phyloP scores from a whole-genome alignment of 1,140 invertebrate species.

The Araneus ventricosus region DNA sequence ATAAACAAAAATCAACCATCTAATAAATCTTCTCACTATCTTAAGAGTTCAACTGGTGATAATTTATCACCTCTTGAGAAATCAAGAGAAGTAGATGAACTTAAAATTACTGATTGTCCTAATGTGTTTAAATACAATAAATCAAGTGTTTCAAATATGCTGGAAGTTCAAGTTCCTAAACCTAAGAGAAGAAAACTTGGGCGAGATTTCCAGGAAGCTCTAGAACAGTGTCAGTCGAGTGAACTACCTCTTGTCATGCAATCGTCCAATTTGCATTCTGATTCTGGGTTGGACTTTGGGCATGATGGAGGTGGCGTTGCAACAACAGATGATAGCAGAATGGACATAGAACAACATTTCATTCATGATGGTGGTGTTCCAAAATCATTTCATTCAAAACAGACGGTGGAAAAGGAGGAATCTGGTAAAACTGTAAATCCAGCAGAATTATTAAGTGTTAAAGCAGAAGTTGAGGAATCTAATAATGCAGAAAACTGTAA shows the following conservation, averaged over 20 bases:
- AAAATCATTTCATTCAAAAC: neutral
- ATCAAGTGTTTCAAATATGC: neutral
- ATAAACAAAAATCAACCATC: neutral
- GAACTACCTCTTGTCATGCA: slow-evolving; percentile 73
- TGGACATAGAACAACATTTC: neutral
- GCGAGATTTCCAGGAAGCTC: neutral
- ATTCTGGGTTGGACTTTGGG: slow-evolving; percentile 67
- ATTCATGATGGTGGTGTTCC: neutral
- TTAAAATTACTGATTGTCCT: neutral
- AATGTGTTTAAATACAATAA: neutral
- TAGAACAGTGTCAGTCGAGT: neutral
- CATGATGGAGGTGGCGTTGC: slow-evolving; percentile 70
- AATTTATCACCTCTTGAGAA: neutral
- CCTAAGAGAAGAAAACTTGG: neutral
- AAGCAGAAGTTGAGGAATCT: no score
- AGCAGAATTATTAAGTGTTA: no score
- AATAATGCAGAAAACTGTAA: no score
- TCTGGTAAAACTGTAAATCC: neutral
- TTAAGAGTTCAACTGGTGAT: neutral
- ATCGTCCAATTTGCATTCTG: slow-evolving; percentile 68
- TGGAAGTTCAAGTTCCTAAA: neutral
- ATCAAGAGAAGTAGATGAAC: neutral
- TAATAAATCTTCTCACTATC: neutral
- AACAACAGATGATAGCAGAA: neutral
- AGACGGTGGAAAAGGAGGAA: neutral